phyloP scores from a whole-genome alignment of 2,797 vertebrate genomes.

The Ispidina picta region DNA sequence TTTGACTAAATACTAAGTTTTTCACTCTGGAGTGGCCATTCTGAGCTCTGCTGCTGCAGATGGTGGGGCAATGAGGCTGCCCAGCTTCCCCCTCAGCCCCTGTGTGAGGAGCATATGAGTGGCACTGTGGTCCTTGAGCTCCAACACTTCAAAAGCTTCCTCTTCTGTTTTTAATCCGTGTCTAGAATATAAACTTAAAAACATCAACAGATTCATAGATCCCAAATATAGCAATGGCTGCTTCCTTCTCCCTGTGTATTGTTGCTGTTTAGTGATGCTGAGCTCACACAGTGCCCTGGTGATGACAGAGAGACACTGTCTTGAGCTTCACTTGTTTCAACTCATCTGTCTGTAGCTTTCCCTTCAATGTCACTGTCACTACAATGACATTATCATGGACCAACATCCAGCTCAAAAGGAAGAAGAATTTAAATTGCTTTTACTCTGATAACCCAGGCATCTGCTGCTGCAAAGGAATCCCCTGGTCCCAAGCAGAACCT shows the following conservation, averaged over 20 bases:
- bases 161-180: neutral
- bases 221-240: neutral
- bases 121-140: neutral
- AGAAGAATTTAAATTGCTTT: neutral
- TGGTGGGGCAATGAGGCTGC: fast-evolving
- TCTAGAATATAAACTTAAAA: neutral
- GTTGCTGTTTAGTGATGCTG: neutral
- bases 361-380: neutral
- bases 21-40: neutral
- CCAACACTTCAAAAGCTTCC: neutral
- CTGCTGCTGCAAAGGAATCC: neutral
- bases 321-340: neutral
- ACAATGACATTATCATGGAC: neutral
- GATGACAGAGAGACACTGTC: neutral
- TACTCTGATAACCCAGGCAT: neutral
- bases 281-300: neutral
- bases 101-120: fast-evolving
- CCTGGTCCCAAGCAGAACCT: neutral
- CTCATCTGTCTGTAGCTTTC: neutral
- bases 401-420: slow-evolving; percentile 12
- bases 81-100: neutral
- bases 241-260: neutral
- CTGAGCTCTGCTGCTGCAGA: neutral
- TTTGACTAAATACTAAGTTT: neutral
- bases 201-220: neutral